Evolutionary conservation across 2,113 vertebrate species (phyloP), one percentile per base, ranked within the genome.

Genomic region (Melozone crissalis): DNA sequence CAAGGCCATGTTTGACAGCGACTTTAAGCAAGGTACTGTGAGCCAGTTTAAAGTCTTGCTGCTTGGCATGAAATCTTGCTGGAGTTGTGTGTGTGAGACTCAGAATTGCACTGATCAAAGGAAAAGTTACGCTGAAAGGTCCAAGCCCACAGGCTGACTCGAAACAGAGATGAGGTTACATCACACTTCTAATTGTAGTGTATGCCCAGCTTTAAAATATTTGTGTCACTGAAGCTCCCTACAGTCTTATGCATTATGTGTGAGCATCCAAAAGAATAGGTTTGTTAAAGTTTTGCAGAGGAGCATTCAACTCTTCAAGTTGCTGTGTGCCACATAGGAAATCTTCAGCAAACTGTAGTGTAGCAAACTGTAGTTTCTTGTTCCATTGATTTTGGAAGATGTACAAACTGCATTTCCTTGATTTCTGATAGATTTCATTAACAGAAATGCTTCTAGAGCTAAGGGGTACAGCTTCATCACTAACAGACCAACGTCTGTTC

Each of bases 1-100:
- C 68, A 99, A 99, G 88, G 99, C 99, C 76, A 99, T 99, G 99
- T 99, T 99, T 72, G 99, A 99, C 97, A 99, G 99, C 11, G 99
- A 99, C 98, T 99, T 99, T 94, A 99, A 99, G 91, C 99, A 98
- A 97, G 99, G 99, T 99, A 96, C 59, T 62, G 54, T 67, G 26
- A 63, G 46, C 59, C 54, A 61, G 8, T 65, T 17, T 52, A 22
- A 81, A 54, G 15, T 59, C 41, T 72, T 43, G 37, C 44, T 89
- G 24, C 51, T 79, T 41, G 69, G 20, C 51, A 5, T 63, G 61
- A 83, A 58, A 17, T 67, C 28, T 71, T 63, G 15, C 33, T 78
- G 46, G 23, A 30, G 13, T 2, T 6, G 2, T 37, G 2, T 30
- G 19, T 27, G 15, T 27, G 31, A 57, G 51, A 59, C 46, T 93